A percentile compares a stretch with the other conserved stretches of the same genome.
Conservation (phyloP, 2,113 vertebrate genomes). For the Hystrix cristata region DNA sequence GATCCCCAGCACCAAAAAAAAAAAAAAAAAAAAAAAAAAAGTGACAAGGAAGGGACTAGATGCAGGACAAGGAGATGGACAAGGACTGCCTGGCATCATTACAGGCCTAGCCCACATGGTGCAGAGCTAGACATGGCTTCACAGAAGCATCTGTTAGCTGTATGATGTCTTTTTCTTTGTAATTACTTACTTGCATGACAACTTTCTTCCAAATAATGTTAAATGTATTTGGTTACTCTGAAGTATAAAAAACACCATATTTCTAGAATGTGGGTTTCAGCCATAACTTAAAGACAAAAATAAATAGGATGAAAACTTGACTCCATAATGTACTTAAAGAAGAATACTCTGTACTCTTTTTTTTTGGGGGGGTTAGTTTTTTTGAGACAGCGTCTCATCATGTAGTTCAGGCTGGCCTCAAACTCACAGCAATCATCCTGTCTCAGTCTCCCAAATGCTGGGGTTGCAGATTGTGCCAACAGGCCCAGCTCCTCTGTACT, state of each 20-base stretch:
- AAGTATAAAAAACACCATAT: background rate
- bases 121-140: background rate
- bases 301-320: conserved; percentile 24
- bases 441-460: background rate
- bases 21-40: no score
- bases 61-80: fast-evolving
- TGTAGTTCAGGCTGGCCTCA: background rate
- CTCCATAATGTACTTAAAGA: background rate
- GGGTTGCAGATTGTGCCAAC: background rate
- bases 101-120: background rate
- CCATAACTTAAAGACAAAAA: conserved; percentile 47
- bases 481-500: background rate
- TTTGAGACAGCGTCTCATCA: background rate
- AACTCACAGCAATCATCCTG: background rate
- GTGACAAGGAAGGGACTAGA: no score
- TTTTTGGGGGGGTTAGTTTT: background rate
- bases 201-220: conserved; percentile 42
- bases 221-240: background rate
- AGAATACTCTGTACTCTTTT: background rate
- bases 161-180: background rate
- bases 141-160: background rate
- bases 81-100: background rate
- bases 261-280: conserved; percentile 27
- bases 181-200: background rate
- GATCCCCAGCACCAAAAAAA: no score